Conservation (phyloP, 2,113 vertebrate species). For the Corythoichthys haematopterus region DNA sequence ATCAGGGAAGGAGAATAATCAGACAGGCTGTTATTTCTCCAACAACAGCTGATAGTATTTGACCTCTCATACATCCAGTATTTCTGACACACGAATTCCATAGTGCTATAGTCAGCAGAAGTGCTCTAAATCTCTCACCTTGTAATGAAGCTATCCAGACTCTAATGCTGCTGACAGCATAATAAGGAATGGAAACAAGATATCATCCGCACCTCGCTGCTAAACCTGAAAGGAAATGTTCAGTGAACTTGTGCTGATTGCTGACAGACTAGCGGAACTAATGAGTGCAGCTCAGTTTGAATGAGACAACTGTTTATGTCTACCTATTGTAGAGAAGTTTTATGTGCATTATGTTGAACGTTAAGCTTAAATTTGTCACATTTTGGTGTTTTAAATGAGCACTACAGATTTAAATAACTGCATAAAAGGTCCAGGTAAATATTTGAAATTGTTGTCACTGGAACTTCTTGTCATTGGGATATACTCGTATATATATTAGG, state of each 20-base stretch:
- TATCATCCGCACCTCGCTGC: not conserved
- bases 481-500: no score
- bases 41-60: not conserved
- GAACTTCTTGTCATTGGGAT: no score
- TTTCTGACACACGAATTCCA: not conserved
- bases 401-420: no score
- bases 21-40: not conserved
- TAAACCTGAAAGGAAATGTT: not conserved
- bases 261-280: conserved; percentile 1
- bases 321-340: not conserved
- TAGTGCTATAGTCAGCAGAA: not conserved
- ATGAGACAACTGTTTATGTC: not conserved
- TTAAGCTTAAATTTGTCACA: no score
- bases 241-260: not conserved
- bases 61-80: not conserved
- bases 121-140: not conserved
- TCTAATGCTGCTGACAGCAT: not conserved
- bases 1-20: not conserved
- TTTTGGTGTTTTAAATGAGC: no score
- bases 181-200: not conserved
- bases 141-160: not conserved
- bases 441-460: no score
- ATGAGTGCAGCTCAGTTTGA: not conserved
- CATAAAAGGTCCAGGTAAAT: no score
- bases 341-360: not conserved